Evolutionary conservation across 2,888 invertebrate genomes (phyloP).

Genomic region (Coecobrya sp.): DNA sequence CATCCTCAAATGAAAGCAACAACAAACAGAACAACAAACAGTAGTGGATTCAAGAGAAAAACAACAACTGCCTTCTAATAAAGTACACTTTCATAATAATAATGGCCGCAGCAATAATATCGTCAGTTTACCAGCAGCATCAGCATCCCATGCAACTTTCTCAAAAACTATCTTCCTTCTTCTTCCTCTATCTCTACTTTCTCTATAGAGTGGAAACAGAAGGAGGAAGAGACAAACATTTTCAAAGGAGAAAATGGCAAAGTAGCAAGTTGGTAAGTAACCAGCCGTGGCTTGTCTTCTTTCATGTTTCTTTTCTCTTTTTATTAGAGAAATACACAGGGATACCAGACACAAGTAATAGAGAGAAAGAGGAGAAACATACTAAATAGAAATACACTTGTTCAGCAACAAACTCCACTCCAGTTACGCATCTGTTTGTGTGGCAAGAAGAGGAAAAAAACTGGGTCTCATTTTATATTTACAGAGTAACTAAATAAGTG

Average conservation of each 20-base stretch:
- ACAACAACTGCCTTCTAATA: slow-evolving; percentile 47
- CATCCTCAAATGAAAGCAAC: slow-evolving; percentile 13
- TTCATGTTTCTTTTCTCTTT: slow-evolving; percentile 34
- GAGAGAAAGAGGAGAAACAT: neutral
- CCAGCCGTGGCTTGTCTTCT: slow-evolving; percentile 53
- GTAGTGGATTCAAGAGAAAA: neutral
- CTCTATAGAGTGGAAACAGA: slow-evolving; percentile 1
- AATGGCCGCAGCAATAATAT: neutral
- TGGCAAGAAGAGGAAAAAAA: neutral
- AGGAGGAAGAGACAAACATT: slow-evolving; percentile 35
- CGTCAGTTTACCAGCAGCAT: neutral
- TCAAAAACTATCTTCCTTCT: neutral
- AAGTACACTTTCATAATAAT: slow-evolving; percentile 46
- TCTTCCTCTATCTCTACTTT: neutral
- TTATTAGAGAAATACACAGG: neutral
- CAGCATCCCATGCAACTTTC: neutral
- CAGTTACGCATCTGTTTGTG: neutral
- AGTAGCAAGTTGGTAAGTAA: slow-evolving; percentile 57
- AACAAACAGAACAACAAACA: slow-evolving; percentile 4
- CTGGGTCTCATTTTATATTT: neutral
- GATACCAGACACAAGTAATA: neutral
- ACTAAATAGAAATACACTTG: slow-evolving; percentile 18
- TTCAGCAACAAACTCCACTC: neutral
- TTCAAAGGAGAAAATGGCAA: slow-evolving; percentile 50
- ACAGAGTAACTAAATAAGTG: slow-evolving; percentile 17